Evolutionary conservation across 2,888 invertebrate species (phyloP).

Genomic region (Chrysina gloriosa): DNA sequence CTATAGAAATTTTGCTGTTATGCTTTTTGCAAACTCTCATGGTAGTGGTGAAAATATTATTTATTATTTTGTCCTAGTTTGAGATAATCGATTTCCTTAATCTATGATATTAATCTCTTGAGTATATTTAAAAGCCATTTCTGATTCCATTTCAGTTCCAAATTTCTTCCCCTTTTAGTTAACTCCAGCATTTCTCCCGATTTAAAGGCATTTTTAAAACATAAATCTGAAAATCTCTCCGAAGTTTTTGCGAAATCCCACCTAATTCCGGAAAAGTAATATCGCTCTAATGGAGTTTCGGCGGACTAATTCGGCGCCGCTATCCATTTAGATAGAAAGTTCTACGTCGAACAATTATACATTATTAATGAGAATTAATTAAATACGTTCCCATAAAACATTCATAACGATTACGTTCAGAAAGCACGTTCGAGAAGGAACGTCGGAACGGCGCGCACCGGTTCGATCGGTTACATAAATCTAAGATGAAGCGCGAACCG

Average conservation of each 20-base stretch:
- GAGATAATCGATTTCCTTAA: too few species aligned
- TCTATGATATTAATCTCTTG: too few species aligned
- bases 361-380: slow-evolving; percentile 27
- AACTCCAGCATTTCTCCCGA: too few species aligned
- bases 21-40: too few species aligned
- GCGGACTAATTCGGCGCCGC: background rate
- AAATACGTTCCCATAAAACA: slow-evolving; percentile 12
- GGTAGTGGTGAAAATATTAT: too few species aligned
- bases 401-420: slow-evolving; percentile 16
- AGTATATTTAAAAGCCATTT: too few species aligned
- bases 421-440: slow-evolving; percentile 4
- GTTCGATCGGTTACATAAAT: slow-evolving; percentile 18
- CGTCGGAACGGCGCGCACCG: background rate
- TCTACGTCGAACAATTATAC: slow-evolving; percentile 27
- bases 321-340: background rate
- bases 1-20: too few species aligned
- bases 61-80: too few species aligned
- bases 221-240: too few species aligned
- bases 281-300: background rate
- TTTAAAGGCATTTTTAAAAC: too few species aligned
- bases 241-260: background rate
- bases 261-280: background rate
- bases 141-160: too few species aligned
- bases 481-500: slow-evolving; percentile 5
- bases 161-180: too few species aligned